Evolutionary conservation across 2,797 vertebrate genomes (phyloP).

Genomic region (Hapalemur alaotrensis): DNA sequence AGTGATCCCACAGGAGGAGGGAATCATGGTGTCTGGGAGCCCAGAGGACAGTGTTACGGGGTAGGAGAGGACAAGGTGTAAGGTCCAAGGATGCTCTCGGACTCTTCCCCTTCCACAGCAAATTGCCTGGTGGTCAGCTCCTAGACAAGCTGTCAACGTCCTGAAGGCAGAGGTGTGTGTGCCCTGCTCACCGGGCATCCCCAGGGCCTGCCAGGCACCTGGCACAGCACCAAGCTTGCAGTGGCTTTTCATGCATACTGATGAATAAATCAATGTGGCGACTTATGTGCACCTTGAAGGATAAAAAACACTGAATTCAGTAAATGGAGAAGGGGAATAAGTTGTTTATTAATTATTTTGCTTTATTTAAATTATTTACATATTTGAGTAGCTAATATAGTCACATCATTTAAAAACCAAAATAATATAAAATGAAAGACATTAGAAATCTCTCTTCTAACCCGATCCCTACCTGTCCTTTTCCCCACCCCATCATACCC

Average conservation of each 20-base stretch:
- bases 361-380: neutral
- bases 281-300: neutral
- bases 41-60: neutral
- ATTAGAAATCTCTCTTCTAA: neutral
- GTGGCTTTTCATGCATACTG: neutral
- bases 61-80: neutral
- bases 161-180: neutral
- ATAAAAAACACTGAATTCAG: neutral
- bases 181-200: neutral
- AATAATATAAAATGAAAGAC: neutral
- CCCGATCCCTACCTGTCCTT: neutral
- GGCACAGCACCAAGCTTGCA: neutral
- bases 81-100: neutral
- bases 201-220: too few species aligned
- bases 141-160: neutral
- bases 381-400: conserved; percentile 1
- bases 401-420: neutral
- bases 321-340: neutral
- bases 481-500: neutral
- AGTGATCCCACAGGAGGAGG: neutral
- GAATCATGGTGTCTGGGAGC: neutral
- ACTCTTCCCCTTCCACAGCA: neutral
- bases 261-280: neutral
- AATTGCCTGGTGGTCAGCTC: neutral
- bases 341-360: neutral